These are phyloP conservation scores for Myotis davidii DNA, from an alignment of 2,113 vertebrate genomes.

Conservation along the genomic window DNA sequence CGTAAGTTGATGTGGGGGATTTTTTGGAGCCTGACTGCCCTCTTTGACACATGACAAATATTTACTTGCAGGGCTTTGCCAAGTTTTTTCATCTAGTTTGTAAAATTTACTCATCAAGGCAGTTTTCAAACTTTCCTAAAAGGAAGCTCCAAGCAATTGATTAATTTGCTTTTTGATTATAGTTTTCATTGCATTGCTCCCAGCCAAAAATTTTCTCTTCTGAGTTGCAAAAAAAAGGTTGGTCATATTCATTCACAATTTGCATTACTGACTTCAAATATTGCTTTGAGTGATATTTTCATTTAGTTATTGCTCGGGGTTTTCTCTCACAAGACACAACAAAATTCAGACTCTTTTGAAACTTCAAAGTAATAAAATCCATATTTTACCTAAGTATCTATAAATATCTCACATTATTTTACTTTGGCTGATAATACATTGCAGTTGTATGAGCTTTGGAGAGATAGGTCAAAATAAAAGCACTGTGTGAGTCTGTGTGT, in stretches of 20 bases:
- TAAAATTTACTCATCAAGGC: conserved; percentile 53
- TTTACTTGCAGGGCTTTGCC: not conserved
- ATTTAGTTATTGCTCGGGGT: conserved; percentile 36
- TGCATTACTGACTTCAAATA: conserved; percentile 69
- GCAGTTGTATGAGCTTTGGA: no score
- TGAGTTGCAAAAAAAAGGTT: conserved; percentile 59
- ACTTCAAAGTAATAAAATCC: conserved; percentile 52
- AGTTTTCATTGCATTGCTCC: conserved; percentile 64
- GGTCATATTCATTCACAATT: conserved; percentile 62
- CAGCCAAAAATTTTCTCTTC: conserved; percentile 45
- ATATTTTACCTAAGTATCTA: conserved; percentile 22
- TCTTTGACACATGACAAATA: not conserved
- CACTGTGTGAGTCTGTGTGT: not conserved
- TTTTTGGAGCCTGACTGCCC: not conserved
- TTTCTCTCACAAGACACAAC: conserved; percentile 49
- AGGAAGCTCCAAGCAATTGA: conserved; percentile 69
- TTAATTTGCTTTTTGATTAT: conserved; percentile 74
- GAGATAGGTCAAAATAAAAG: not conserved
- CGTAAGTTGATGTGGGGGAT: not conserved
- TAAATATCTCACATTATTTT: not conserved
- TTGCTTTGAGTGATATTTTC: conserved; percentile 60
- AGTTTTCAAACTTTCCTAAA: conserved; percentile 59
- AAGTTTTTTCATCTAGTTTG: conserved; percentile 32
- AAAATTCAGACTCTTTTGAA: conserved; percentile 23
- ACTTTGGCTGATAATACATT: conserved; percentile 31